phyloP scores from a whole-genome alignment of 2,888 invertebrate species.

The Diplolepis rosae region DNA sequence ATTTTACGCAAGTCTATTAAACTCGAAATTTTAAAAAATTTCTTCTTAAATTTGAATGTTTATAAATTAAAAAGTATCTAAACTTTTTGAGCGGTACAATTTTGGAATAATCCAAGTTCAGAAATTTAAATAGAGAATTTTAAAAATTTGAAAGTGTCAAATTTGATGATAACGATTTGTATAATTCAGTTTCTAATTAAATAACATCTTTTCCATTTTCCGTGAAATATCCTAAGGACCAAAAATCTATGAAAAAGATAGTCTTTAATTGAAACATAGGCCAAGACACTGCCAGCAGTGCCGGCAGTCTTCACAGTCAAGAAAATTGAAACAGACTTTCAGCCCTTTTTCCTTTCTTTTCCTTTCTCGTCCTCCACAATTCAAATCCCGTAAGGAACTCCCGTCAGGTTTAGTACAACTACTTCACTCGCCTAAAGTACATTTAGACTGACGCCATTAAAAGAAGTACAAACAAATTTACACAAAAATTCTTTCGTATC shows the following conservation, averaged over 20 bases:
- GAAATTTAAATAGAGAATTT: too few relatives aligned
- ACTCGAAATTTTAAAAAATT: not conserved
- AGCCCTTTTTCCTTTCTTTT: slow-evolving; percentile 36
- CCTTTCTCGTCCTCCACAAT: slow-evolving; percentile 15
- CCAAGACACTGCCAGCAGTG: slow-evolving; percentile 67
- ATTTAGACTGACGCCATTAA: slow-evolving; percentile 49
- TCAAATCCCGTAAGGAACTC: not conserved
- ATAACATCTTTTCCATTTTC: not conserved
- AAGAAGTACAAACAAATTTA: slow-evolving; percentile 70
- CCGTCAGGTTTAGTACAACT: not conserved
- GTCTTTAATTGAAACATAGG: slow-evolving; percentile 18
- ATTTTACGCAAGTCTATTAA: not conserved
- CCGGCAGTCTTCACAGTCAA: slow-evolving; percentile 48
- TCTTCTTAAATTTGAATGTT: not conserved
- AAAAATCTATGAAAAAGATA: slow-evolving; percentile 20
- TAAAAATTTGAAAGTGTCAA: too few relatives aligned
- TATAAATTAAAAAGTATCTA: not conserved
- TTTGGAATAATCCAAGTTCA: too few relatives aligned
- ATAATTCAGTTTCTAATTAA: not conserved
- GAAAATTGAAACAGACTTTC: slow-evolving; percentile 22
- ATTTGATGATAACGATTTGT: not conserved
- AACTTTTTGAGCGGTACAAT: not conserved
- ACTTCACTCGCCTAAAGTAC: not conserved
- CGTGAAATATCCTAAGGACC: not conserved
- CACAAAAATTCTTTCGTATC: slow-evolving; percentile 65